Evolutionary conservation across 2,113 vertebrate genomes (phyloP).

Genomic region (Rallus limicola): DNA sequence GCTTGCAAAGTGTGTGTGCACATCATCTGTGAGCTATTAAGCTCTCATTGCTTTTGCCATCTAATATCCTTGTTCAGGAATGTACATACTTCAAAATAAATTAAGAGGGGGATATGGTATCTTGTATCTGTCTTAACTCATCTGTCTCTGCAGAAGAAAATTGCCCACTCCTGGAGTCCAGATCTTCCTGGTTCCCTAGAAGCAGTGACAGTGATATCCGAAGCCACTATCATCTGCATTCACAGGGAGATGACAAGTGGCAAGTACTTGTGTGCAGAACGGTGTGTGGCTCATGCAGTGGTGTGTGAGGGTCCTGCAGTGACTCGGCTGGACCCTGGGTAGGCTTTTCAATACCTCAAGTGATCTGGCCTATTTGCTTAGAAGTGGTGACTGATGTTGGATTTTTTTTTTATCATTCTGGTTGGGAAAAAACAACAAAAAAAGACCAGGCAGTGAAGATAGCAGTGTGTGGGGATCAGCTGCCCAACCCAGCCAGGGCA

Average conservation of each 20-base stretch:
- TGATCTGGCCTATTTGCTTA: neutral
- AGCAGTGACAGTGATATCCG: neutral
- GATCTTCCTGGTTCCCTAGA: neutral
- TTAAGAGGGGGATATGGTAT: neutral
- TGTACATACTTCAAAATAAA: slow-evolving; percentile 46
- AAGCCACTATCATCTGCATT: neutral
- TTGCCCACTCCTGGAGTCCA: neutral
- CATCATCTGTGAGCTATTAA: slow-evolving; percentile 57
- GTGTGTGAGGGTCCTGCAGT: no score
- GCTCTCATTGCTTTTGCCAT: slow-evolving; percentile 39
- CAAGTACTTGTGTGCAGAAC: fast-evolving
- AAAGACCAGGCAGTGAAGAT: neutral
- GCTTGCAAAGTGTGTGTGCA: neutral
- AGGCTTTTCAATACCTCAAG: neutral
- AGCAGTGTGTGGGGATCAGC: neutral
- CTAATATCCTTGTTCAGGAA: slow-evolving; percentile 57
- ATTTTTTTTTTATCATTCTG: neutral
- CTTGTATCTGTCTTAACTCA: slow-evolving; percentile 47
- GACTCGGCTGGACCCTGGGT: neutral
- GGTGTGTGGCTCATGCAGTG: neutral
- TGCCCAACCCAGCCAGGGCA: neutral
- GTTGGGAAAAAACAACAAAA: neutral
- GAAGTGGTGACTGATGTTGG: neutral
- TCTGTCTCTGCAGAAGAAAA: neutral
- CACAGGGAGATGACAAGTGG: neutral